These are phyloP conservation scores for Gymnopithys bicolor DNA, from an alignment of 2,797 vertebrate species.

Conservation along the genomic window DNA sequence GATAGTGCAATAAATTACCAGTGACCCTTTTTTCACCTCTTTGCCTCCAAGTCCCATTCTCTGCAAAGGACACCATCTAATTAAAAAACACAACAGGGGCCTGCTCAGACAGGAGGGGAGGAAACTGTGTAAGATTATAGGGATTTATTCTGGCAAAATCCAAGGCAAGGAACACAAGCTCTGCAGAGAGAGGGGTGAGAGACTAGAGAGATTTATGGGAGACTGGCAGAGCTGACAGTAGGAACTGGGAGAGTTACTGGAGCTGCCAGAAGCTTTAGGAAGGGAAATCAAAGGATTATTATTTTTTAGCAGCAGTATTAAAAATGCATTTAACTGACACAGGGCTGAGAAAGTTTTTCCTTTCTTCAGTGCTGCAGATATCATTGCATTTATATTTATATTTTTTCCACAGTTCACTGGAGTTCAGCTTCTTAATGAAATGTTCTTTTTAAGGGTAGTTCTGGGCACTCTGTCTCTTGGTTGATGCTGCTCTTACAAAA, in stretches of 20 bases:
- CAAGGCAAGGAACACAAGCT: background rate
- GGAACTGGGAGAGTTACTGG: background rate
- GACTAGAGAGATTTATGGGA: background rate
- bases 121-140: background rate
- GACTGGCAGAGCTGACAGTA: background rate
- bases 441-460: background rate
- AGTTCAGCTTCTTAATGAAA: background rate
- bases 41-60: background rate
- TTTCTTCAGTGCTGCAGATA: background rate
- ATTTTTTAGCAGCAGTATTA: constrained; percentile 29
- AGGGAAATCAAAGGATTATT: constrained; percentile 17
- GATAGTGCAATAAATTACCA: constrained; percentile 5
- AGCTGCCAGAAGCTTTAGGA: constrained; percentile 6
- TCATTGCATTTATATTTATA: background rate
- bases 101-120: background rate
- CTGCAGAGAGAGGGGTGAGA: background rate
- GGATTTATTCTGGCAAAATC: constrained; percentile 27
- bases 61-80: background rate
- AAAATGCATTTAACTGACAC: background rate
- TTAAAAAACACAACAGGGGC: constrained; percentile 38
- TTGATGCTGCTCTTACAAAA: background rate
- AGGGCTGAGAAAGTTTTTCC: background rate
- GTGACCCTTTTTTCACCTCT: constrained; percentile 26
- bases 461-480: background rate
- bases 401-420: background rate